phyloP scores from a whole-genome alignment of 2,888 invertebrate species.

The Diloba caeruleocephala region DNA sequence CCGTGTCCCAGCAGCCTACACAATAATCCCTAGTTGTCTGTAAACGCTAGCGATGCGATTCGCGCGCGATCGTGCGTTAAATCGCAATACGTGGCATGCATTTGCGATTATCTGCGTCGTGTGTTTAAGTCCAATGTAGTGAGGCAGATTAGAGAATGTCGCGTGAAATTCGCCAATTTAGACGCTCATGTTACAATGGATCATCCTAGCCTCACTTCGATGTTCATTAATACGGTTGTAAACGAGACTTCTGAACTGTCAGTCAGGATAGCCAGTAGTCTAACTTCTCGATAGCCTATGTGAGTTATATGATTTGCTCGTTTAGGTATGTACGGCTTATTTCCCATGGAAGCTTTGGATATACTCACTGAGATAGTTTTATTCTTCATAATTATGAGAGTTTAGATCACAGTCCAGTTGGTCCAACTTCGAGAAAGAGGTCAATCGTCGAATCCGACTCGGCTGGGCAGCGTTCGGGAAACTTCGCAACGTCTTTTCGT shows the following conservation, averaged over 20 bases:
- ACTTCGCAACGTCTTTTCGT: no score
- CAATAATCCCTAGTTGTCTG: conserved; percentile 51
- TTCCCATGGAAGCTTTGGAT: no score
- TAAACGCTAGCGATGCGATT: conserved; percentile 46
- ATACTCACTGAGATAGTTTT: no score
- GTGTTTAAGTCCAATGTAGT: conserved; percentile 28
- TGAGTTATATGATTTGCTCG: no score
- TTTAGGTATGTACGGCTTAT: no score
- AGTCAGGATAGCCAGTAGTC: neutral
- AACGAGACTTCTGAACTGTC: conserved; percentile 1
- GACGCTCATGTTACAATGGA: conserved; percentile 10
- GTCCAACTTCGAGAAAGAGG: no score
- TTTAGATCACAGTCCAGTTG: no score
- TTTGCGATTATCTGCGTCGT: conserved; percentile 45
- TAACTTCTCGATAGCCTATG: neutral
- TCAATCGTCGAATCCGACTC: no score
- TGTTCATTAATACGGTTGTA: conserved; percentile 1
- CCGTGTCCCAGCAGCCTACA: conserved; percentile 38
- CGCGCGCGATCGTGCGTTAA: conserved; percentile 49
- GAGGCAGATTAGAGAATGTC: conserved; percentile 19
- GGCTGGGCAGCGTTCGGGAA: no score
- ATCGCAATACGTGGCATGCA: conserved; percentile 49
- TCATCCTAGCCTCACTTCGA: neutral
- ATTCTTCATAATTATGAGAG: no score
- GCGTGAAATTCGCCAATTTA: conserved; percentile 18